phyloP scores from a whole-genome alignment of 2,113 vertebrate species.

The Callipepla californica region DNA sequence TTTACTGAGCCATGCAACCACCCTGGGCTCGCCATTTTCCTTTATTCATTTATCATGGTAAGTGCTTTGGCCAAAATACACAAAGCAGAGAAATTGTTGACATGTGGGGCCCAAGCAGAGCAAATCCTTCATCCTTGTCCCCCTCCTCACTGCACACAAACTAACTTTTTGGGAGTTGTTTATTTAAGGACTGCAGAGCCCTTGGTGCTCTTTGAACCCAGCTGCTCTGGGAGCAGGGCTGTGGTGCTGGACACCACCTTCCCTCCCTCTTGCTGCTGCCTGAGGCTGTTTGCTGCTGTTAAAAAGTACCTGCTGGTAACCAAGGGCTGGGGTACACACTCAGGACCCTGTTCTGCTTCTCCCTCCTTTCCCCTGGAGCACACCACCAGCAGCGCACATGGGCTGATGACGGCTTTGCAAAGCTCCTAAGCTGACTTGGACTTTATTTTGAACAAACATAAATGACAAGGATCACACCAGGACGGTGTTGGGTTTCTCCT shows the following conservation, averaged over 20 bases:
- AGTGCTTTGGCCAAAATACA: slow-evolving; percentile 95
- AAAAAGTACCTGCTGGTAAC: slow-evolving; percentile 1
- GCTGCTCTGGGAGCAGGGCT: slow-evolving; percentile 77
- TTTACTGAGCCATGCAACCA: slow-evolving; percentile 88
- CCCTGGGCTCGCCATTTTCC: slow-evolving; percentile 91
- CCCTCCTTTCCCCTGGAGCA: background rate
- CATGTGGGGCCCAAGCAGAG: slow-evolving; percentile 90
- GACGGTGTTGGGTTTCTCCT: background rate
- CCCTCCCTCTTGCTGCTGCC: slow-evolving; percentile 78
- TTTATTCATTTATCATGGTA: slow-evolving; percentile 98
- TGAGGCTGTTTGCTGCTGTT: slow-evolving; percentile 30
- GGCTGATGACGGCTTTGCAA: background rate
- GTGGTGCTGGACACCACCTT: slow-evolving; percentile 81
- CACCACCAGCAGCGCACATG: rapidly evolving
- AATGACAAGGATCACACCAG: background rate
- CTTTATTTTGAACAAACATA: slow-evolving; percentile 18
- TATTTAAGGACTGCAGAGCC: slow-evolving; percentile 88
- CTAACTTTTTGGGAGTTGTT: slow-evolving; percentile 84
- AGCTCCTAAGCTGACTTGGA: background rate
- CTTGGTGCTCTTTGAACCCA: slow-evolving; percentile 78
- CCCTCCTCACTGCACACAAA: slow-evolving; percentile 77
- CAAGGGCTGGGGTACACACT: background rate
- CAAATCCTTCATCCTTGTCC: slow-evolving; percentile 87
- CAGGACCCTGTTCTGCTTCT: background rate
- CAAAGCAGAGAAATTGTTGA: slow-evolving; percentile 99